Evolutionary conservation across 2,797 vertebrate species (phyloP), one percentile per base, ranked within the genome.

Genomic region (Dendrocincla tyrannina): DNA sequence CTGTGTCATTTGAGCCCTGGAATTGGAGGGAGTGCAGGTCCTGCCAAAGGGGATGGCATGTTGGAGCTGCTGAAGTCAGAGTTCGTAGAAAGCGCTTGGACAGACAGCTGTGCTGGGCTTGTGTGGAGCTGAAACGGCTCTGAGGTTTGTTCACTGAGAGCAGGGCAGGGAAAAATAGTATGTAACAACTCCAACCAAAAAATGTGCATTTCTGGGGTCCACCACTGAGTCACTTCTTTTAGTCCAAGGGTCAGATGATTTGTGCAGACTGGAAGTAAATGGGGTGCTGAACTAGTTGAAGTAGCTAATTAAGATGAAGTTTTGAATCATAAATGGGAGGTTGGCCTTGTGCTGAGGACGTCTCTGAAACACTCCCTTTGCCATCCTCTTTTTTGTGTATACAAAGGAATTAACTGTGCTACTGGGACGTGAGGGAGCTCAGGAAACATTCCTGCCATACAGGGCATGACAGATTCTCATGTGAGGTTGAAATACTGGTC

Each of bases 321-420:
- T 70, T 42, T 96, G 94, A 96, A 91, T 96, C 94, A 93, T 69
- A 85, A 93, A 86, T 88, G 88, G 84, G 83, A 82, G 88, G 89
- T 82, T 93, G 39, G 82, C 62, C 85, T 85, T 90, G 50, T 96
- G 87, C 85, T 92, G 89, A 85, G 89, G 82, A 49, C 91, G 66
- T 15, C 64, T 84, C 16, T 62, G 69, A 82, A 76, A 74, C 80
- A 55, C 79, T 86, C 89, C 63, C 64, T 33, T 41, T 84, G 89
- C 80, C 67, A 59, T 88, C 69, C 60, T 66, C 59, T 56, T 35
- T 79, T 84, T 47, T 90, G 76, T 92, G 74, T 94, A 24, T 46
- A 35, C 82, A 69, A 23, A 94, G 88, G 74, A 87, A 81, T 85
- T 89, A 81, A 58, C 84, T 78, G 72, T 59, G 79, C 77, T 88